phyloP scores from a whole-genome alignment of 2,888 invertebrate genomes.

The Limnephilus auricula region DNA sequence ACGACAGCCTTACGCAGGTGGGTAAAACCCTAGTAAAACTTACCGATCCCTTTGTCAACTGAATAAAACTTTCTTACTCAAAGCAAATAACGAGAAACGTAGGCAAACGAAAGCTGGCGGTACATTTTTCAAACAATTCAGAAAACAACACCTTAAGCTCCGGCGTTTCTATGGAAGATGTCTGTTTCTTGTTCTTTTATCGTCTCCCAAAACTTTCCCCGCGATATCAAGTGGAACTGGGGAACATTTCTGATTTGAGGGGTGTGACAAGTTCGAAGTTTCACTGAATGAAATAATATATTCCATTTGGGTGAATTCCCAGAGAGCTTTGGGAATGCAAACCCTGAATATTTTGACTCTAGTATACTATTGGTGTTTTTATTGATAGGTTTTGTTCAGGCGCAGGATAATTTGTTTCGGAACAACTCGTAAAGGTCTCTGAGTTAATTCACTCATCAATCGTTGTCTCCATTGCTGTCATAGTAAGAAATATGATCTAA shows the following conservation, averaged over 20 bases:
- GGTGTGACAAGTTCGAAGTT: background rate
- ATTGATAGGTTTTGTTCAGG: background rate
- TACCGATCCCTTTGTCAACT: background rate
- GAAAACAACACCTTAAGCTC: slow-evolving; percentile 20
- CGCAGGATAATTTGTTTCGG: too few relatives aligned
- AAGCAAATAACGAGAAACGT: slow-evolving; percentile 20
- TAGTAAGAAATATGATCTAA: too few relatives aligned
- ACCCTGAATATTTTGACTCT: background rate
- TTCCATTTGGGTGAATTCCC: background rate
- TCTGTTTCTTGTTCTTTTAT: slow-evolving; percentile 30
- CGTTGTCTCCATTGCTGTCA: too few relatives aligned
- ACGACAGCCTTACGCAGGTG: background rate
- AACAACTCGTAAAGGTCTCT: too few relatives aligned
- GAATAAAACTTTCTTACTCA: slow-evolving; percentile 22
- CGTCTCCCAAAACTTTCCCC: slow-evolving; percentile 5
- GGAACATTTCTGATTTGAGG: background rate
- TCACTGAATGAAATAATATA: background rate
- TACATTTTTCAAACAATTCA: slow-evolving; percentile 35
- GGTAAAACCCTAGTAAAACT: background rate
- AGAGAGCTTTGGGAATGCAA: background rate
- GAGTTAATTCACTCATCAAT: too few relatives aligned
- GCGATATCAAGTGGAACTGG: slow-evolving; percentile 10
- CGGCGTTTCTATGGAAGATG: slow-evolving; percentile 38
- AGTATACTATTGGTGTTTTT: background rate
- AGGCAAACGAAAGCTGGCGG: slow-evolving; percentile 16